Evolutionary conservation across 2,797 vertebrate species (phyloP).

Genomic region (Falco cherrug): DNA sequence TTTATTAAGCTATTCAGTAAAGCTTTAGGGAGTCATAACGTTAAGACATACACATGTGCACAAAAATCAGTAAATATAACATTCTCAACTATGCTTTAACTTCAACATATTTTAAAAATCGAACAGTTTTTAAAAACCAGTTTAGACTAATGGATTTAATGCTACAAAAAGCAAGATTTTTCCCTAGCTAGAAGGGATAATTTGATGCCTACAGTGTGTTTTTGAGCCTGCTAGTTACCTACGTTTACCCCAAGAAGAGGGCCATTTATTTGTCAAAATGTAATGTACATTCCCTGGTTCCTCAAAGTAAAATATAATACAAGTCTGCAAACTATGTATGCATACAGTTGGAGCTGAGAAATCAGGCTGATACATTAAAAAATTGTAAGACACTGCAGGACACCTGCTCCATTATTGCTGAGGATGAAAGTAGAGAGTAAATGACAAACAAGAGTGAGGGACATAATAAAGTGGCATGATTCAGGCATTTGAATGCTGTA

Average conservation of each 20-base stretch:
- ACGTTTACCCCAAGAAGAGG: neutral
- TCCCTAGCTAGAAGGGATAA: neutral
- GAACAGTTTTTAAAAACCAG: neutral
- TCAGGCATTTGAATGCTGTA: neutral
- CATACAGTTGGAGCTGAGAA: neutral
- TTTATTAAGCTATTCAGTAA: neutral
- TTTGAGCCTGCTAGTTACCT: neutral
- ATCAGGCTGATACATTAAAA: neutral
- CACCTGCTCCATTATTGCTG: neutral
- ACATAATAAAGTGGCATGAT: neutral
- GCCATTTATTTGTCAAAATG: neutral
- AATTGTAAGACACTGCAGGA: neutral
- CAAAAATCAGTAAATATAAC: neutral
- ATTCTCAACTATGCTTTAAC: neutral
- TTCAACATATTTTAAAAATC: neutral
- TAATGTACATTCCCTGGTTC: neutral
- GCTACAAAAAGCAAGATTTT: neutral
- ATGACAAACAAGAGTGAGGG: neutral
- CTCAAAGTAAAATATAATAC: neutral
- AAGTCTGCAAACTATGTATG: neutral
- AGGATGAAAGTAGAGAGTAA: neutral
- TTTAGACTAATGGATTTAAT: neutral
- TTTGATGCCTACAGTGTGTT: neutral
- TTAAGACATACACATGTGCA: accelerated
- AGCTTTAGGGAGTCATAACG: neutral